Conservation (phyloP, 2,113 vertebrate species). For the Caracal caracal region DNA sequence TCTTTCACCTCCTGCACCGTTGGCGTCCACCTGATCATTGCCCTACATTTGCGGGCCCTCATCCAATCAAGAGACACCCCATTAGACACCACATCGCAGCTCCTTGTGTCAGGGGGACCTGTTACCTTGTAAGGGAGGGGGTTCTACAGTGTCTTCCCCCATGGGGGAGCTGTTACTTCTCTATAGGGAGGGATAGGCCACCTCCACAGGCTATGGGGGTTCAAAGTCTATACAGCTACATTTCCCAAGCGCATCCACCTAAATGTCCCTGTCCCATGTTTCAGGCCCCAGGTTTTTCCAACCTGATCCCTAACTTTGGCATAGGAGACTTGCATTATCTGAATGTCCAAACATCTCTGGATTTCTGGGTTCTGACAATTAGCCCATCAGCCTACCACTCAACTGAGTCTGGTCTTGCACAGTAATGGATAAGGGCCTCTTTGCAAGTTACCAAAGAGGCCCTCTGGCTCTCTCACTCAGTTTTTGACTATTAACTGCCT, state of each 20-base stretch:
- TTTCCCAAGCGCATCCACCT: background rate
- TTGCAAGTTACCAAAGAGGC: background rate
- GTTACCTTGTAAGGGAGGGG: background rate
- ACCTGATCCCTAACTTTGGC: background rate
- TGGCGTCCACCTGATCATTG: no score
- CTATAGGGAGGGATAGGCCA: background rate
- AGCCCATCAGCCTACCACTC: background rate
- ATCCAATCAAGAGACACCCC: no score
- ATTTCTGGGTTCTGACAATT: background rate
- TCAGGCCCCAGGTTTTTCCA: background rate
- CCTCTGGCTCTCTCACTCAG: background rate
- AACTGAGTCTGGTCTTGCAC: background rate
- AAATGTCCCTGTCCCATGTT: background rate
- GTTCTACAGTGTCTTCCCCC: background rate
- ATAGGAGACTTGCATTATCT: background rate
- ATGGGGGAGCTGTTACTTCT: background rate
- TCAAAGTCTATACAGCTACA: background rate
- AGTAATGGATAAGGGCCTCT: background rate
- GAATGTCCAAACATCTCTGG: background rate
- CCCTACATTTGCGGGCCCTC: no score
- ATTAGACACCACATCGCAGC: background rate
- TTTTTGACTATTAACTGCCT: background rate
- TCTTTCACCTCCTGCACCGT: no score
- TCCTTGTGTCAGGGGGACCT: background rate
- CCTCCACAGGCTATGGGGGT: background rate